Percentiles rank a stretch among this genome's conserved stretches.
Evolutionary conservation across 2,888 invertebrate genomes (phyloP).

Genomic region (Epiblema foenella): DNA sequence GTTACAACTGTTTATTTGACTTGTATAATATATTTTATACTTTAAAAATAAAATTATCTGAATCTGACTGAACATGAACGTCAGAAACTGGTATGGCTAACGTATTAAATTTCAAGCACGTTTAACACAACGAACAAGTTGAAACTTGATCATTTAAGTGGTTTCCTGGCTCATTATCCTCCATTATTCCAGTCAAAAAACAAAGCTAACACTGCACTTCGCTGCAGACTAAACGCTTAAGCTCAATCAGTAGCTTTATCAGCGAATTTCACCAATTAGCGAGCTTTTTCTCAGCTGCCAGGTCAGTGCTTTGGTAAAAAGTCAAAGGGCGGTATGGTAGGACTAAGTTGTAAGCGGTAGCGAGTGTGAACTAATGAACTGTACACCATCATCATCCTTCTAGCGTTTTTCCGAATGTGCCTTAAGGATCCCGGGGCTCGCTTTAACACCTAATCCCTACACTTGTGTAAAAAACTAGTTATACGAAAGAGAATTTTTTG

Average conservation of each 20-base stretch:
- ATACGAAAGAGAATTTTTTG: no score
- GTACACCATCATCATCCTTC: no score
- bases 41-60: no score
- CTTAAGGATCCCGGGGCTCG: no score
- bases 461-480: no score
- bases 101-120: neutral
- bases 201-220: slow-evolving; percentile 20
- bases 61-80: neutral
- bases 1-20: no score
- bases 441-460: no score
- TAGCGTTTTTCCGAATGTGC: no score
- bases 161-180: slow-evolving; percentile 19
- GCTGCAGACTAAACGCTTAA: slow-evolving; percentile 14
- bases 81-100: neutral
- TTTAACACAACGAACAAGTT: slow-evolving; percentile 1
- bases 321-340: slow-evolving; percentile 15
- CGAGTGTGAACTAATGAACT: neutral
- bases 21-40: no score
- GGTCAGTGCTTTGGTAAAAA: slow-evolving; percentile 32
- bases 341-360: neutral
- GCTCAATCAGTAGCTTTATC: slow-evolving; percentile 34
- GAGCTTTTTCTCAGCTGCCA: slow-evolving; percentile 21
- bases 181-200: slow-evolving; percentile 21
- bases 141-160: neutral
- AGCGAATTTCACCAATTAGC: slow-evolving; percentile 30